Base-by-base conservation (phyloP, 2,888 invertebrate species). In the Xestoiulus laeticollis region DNA sequence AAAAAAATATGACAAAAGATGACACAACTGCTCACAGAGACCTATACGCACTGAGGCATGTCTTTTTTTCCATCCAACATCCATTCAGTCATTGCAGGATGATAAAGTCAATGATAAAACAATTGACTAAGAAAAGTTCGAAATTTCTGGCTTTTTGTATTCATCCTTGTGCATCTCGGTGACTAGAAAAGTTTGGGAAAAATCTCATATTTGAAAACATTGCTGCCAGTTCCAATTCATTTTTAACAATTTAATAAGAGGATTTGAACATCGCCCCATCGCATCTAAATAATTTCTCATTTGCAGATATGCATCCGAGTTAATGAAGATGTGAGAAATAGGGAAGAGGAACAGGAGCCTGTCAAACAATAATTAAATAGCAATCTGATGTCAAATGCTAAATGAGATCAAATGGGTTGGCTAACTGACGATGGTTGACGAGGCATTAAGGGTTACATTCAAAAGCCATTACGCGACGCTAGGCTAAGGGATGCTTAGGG, bases 341-440 rank as follows among this genome's bases (percentile, higher is more conserved):
- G 53, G 19, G 53, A 53, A 53, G 19, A 19, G 53, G 38, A 38
- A 8, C 19, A 5, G 2, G 53, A 53, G 53, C 19, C 53, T 53
- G 33, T 83, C 83, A 83, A 83, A 83, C 83, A 83, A 33, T 83
- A 83, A 83, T 83, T 83, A 83, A 83, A 83, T 83, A 83, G 32
- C 83, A 83, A 83, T 83, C 83, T 83, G 83, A 22, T 83, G 83
- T 83, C 83, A 83, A 83, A 30, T 83, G 33, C 22, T 30, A 83
- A 83, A 83, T 83, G 83, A 83, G 83, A 83, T 83, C 83, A 83
- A 33, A 83, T 33, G 83, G 33, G 83, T 33, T 22, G 33, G 83
- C 53, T 83, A 83, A 33, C 83, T 83, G 32, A 83, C 33, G 83
- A 33, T 83, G 83, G 83, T 83, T 83, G 30, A 83, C 83, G 83